Conservation (phyloP, 1,140 invertebrate genomes). For the Amyelois transitella region DNA sequence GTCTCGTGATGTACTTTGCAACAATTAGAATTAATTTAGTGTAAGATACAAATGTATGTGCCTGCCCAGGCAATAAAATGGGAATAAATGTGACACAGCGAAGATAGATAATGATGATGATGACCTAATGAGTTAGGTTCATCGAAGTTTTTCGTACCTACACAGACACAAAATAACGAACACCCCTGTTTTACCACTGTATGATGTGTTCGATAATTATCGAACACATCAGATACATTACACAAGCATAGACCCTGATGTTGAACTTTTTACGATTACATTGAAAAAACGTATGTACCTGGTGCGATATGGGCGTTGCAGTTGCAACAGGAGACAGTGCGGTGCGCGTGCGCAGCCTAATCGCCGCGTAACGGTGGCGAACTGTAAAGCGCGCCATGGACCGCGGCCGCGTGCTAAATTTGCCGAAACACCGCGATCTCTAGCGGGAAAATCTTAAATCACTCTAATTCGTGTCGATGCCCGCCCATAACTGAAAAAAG, state of each 20-base stretch:
- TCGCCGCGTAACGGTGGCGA: conserved; percentile 69
- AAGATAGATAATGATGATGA: too few species aligned
- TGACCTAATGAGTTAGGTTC: too few species aligned
- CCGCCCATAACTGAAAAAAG: conserved; percentile 33
- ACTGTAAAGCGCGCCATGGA: conserved; percentile 66
- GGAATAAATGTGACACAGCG: too few species aligned
- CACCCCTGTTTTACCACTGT: too few species aligned
- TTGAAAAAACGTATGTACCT: too few species aligned
- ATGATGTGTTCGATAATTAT: too few species aligned
- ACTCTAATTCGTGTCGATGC: conserved; percentile 40
- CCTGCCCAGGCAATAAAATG: too few species aligned
- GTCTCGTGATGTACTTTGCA: background rate
- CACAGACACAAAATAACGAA: too few species aligned
- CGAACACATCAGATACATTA: too few species aligned
- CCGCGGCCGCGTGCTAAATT: conserved; percentile 68
- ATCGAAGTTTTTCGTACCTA: too few species aligned
- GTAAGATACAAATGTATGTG: background rate
- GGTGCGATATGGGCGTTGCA: background rate
- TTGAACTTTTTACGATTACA: too few species aligned
- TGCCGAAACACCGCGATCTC: conserved; percentile 65
- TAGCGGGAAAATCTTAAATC: conserved; percentile 67
- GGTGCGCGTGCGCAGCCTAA: conserved; percentile 56
- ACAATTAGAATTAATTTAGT: conserved; percentile 3
- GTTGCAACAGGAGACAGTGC: conserved; percentile 13
- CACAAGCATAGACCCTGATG: too few species aligned